Base-by-base conservation (phyloP, 2,888 invertebrate genomes). In the Sturmia bella region DNA sequence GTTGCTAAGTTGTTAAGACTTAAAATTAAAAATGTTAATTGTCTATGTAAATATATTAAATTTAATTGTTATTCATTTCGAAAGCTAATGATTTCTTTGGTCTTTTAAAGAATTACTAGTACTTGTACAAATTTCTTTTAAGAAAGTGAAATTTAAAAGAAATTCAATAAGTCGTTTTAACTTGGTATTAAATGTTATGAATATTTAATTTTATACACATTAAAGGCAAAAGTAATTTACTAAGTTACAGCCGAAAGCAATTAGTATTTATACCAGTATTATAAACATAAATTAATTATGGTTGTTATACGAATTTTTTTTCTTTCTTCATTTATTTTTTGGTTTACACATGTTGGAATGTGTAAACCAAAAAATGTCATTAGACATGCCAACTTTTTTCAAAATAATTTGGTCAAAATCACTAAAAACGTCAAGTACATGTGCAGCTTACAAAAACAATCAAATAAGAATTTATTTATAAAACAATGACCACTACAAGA, bases 341-440 rank as follows among this genome's bases (percentile, higher is more conserved):
- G 45, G 5, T 32, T 39, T 5, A 59, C 27, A 70, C 77, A 69
- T 70, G 69, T 63, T 48, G 69, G 69, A 56, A 77, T 63, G 61
- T 32, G 13, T 45, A 21, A 27, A n/a, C 41, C 59, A 37, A n/a
- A n/a, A n/a, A n/a, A n/a, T n/a, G 48, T 21, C 3, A 24, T 9
- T 27, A 24, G 24, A 17, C 64, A 21, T 66, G 69, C 61, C 54
- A 61, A 61, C 24, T 70, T 56, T n/a, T 39, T 61, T 41, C 52
- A 19, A 76, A 52, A 54, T 56, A 69, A 63, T 41, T 70, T 77
- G 63, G 54, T 56, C 63, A 56, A 69, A 70, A 77, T 39, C 63
- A 48, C 66, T 27, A 24, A 56, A 64, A 41, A 52, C 39, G 13
- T 69, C 48, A 75, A 57, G 39, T 75, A 66, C 41, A 19, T 13